Evolutionary conservation across 2,797 vertebrate genomes (phyloP), one percentile per base, ranked within the genome.

Genomic region (Xiphophorus birchmanni): DNA sequence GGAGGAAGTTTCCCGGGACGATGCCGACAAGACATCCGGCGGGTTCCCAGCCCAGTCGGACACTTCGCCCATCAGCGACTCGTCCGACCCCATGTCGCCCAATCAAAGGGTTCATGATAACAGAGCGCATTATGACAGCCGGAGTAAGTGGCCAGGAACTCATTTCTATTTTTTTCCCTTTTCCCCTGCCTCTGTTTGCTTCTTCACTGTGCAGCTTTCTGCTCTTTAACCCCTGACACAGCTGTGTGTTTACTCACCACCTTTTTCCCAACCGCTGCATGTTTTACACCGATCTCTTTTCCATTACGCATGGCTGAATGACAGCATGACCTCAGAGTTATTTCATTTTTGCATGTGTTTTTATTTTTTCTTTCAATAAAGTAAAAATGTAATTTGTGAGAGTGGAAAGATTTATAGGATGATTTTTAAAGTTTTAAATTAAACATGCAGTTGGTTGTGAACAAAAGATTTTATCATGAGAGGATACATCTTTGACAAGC

Each of bases 1-100:
- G 94, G 97, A 98, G 54, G 96, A 97, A 18, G 84, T 90, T 65
- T 94, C 95, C 88, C 91, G 92, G 86, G 97, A 97, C n/a, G 94
- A 92, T 91, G 84, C 82, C 4, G 87, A 86, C 88, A 92, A 96
- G 95, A 93, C 89, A 92, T 80, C 94, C 83, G 73, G 84, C 44
- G 79, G 85, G 45, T 85, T 74, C 50, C 81, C 78, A 12, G 87
- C 86, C 1, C 89, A 92, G 82, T 95, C 91, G 77, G 91, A 95
- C 77, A 80, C 94, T 75, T 96, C 97, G 87, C 76, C 94, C 79
- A 91, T 83, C 89, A 92, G 95, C 54, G 78, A 89, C 82, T 82
- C 88, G 0, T 67, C 90, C 7, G 88, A 91, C 85, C 90, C 90
- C 82, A 75, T 82, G 48, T 92, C 90, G 76, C 88, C 93, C 85